Conservation (phyloP, 2,797 vertebrate genomes). For the Telmatherina bonti region DNA sequence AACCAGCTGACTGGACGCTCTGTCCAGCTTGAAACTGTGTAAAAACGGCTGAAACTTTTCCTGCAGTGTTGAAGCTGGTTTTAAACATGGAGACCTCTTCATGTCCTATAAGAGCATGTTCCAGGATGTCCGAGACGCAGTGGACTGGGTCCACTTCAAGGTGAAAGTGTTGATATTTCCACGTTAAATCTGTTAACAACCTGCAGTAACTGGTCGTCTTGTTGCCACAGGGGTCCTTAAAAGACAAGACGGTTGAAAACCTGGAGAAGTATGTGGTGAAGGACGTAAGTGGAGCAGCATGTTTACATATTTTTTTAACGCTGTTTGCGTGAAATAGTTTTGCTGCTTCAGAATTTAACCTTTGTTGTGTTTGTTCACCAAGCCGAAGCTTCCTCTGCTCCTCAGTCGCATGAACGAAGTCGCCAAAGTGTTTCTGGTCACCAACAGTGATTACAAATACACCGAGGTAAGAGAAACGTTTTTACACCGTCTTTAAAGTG, state of each 20-base stretch:
- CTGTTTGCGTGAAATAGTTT: no score
- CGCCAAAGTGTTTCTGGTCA: conserved; percentile 97
- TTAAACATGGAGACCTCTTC: conserved; percentile 98
- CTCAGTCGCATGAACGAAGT: conserved; percentile 98
- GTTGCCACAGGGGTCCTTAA: no score
- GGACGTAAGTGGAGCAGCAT: no score
- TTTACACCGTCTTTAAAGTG: no score
- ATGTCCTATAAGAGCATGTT: conserved; percentile 99
- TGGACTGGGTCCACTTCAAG: conserved; percentile 99
- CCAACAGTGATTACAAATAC: conserved; percentile 99
- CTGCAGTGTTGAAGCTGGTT: conserved; percentile 94
- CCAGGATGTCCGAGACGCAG: conserved; percentile 96
- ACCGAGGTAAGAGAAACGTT: conserved; percentile 98
- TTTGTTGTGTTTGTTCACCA: conserved; percentile 80
- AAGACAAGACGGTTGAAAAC: conserved; percentile 98
- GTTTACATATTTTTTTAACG: no score
- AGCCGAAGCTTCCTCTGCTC: conserved; percentile 94
- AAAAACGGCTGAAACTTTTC: conserved; percentile 73
- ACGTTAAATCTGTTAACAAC: no score
- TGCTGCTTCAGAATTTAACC: no score
- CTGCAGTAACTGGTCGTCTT: no score
- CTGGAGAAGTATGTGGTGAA: conserved; percentile 97
- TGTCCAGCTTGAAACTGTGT: no score
- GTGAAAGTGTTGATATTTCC: no score
- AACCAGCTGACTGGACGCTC: conserved; percentile 35